phyloP scores from a whole-genome alignment of 2,888 invertebrate genomes.

The Drosophila crucigera region DNA sequence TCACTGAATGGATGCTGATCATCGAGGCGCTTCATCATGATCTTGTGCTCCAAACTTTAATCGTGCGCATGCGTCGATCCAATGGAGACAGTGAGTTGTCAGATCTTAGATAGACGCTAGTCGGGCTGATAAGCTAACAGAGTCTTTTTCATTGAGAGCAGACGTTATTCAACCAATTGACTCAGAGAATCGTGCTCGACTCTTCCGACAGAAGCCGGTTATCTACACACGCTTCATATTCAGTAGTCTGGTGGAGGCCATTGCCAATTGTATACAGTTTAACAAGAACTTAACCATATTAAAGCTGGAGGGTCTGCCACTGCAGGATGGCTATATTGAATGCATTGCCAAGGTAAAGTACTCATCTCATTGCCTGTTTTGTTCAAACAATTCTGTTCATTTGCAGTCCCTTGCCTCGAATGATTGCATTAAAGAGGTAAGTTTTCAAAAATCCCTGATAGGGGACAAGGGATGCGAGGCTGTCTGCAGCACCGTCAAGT shows the following conservation, averaged over 20 bases:
- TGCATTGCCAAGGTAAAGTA: constrained; percentile 86
- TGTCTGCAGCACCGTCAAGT: constrained; percentile 89
- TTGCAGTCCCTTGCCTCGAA: constrained; percentile 88
- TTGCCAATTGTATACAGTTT: constrained; percentile 88
- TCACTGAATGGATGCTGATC: constrained; percentile 91
- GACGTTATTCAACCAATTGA: constrained; percentile 84
- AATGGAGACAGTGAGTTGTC: constrained; percentile 73
- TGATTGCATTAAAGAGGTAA: constrained; percentile 88
- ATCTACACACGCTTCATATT: constrained; percentile 90
- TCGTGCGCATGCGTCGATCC: constrained; percentile 88
- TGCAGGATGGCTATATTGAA: constrained; percentile 89
- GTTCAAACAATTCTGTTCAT: neutral
- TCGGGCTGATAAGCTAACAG: neutral
- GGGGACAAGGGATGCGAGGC: constrained; percentile 90
- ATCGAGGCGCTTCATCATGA: constrained; percentile 90
- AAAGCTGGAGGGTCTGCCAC: constrained; percentile 90
- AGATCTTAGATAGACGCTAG: fast-evolving
- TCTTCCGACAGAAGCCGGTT: constrained; percentile 88
- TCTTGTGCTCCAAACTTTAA: constrained; percentile 89
- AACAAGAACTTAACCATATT: constrained; percentile 88
- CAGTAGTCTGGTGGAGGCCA: constrained; percentile 88
- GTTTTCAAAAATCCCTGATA: constrained; percentile 89
- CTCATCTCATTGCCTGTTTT: neutral
- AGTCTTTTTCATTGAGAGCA: constrained; percentile 6
- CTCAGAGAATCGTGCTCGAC: constrained; percentile 88